Evolutionary conservation across 1,140 invertebrate genomes (phyloP), one percentile per base, ranked within the genome.

Genomic region (Leptinotarsa undecemlineata): DNA sequence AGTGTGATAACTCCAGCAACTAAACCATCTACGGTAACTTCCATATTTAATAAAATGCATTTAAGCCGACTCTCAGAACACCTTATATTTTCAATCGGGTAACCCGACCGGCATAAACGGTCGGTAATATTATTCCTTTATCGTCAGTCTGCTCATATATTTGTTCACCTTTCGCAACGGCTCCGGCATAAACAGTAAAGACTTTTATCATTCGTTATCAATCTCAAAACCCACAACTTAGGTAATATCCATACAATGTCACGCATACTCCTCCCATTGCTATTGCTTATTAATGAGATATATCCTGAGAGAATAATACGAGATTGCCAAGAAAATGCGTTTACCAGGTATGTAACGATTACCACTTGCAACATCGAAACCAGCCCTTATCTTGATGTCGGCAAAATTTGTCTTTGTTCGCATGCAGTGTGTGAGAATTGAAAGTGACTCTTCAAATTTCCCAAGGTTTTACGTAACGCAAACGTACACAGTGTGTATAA

Each of bases 171-270:
- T 76, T 76, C 70, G 71, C 57, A 75, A 75, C 68, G 51, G 62
- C 51, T 71, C 42, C 71, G 70, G 72, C 72, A 69, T 74, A 77
- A 67, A 64, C 73, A 72, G 51, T 57, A 78, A 77, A 77, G 75
- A 76, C 57, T 74, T 70, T 80, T 80, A 80, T 80, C 79, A 75
- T 74, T 68, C 73, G 76, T 80, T 80, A 80, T 80, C 79, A 77
- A 80, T 79, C 77, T 79, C 76, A 15, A 26, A 51, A 23, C 48
- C 69, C 26, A 71, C 69, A 71, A 33, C 69, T 71, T 71, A 71
- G 73, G 73, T 80, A 80, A 80, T 80, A 80, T 80, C 79, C 79
- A 80, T 80, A 80, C 79, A 80, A 80, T 80, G 79, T 80, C 79
- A 80, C 79, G 79, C 79, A 80, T 77, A 68, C 70, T 76, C 33